Conservation (phyloP, 2,113 vertebrate species). For the Ageneiosus marmoratus region DNA sequence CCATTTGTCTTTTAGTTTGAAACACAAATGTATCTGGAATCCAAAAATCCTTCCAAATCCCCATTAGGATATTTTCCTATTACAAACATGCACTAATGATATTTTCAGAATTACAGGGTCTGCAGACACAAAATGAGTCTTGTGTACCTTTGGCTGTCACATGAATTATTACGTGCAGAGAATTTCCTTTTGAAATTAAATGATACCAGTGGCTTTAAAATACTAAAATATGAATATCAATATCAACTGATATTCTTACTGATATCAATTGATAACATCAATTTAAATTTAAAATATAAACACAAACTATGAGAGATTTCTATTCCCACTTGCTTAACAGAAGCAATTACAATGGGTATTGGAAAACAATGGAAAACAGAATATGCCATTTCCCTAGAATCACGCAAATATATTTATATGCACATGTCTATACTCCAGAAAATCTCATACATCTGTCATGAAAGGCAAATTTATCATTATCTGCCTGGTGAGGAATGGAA, state of each 20-base stretch:
- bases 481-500: slow-evolving; percentile 36
- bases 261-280: background rate
- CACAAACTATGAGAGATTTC: background rate
- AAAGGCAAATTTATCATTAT: slow-evolving; percentile 36
- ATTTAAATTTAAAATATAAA: background rate
- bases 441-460: slow-evolving; percentile 18
- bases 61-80: background rate
- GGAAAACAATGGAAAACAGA: background rate
- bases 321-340: background rate
- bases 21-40: slow-evolving; percentile 16
- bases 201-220: slow-evolving; percentile 4
- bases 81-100: background rate
- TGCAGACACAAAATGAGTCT: background rate
- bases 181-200: slow-evolving; percentile 9
- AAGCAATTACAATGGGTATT: background rate
- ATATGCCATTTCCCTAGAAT: background rate
- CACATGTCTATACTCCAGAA: background rate
- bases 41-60: slow-evolving; percentile 8
- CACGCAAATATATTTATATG: background rate
- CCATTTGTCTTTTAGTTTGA: slow-evolving; percentile 5
- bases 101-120: slow-evolving; percentile 9
- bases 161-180: slow-evolving; percentile 12
- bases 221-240: background rate
- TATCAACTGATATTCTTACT: too few species aligned
- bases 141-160: slow-evolving; percentile 16